These are phyloP conservation scores for Dermolepida albohirtum DNA, from an alignment of 2,888 invertebrate species.

Conservation along the genomic window DNA sequence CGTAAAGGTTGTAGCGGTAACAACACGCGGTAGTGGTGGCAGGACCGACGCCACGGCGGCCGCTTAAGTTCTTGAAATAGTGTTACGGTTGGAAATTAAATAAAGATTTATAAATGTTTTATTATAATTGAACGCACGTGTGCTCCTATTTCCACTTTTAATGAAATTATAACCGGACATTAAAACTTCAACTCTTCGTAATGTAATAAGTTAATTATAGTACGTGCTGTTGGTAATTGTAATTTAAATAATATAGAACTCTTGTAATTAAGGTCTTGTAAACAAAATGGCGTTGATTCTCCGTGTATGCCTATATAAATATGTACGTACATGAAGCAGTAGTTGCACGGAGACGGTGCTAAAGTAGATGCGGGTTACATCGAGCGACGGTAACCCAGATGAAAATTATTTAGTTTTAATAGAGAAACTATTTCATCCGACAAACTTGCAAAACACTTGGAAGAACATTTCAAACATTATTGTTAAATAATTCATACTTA, in stretches of 20 bases:
- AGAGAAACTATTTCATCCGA: too few relatives aligned
- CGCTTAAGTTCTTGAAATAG: constrained; percentile 34
- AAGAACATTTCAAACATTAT: too few relatives aligned
- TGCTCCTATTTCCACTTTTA: constrained; percentile 62
- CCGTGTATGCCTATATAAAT: too few relatives aligned
- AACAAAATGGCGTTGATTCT: constrained; percentile 55
- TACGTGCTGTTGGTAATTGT: constrained; percentile 63
- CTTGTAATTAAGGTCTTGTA: constrained; percentile 62
- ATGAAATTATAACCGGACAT: constrained; percentile 63
- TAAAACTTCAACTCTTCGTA: constrained; percentile 61
- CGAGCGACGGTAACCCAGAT: too few relatives aligned
- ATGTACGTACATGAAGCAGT: too few relatives aligned
- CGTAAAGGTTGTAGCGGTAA: constrained; percentile 3
- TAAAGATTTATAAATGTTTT: constrained; percentile 63
- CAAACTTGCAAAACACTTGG: too few relatives aligned
- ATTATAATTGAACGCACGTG: constrained; percentile 64
- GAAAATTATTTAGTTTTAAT: too few relatives aligned
- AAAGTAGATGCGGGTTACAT: too few relatives aligned
- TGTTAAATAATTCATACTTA: too few relatives aligned
- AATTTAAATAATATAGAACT: constrained; percentile 65
- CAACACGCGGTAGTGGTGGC: neutral
- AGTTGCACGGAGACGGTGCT: too few relatives aligned
- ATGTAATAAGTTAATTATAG: constrained; percentile 63
- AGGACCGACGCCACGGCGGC: constrained; percentile 6
- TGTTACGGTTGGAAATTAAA: constrained; percentile 53